These are phyloP conservation scores for Archocentrus centrarchus DNA, from an alignment of 2,113 vertebrate species.

Conservation along the genomic window DNA sequence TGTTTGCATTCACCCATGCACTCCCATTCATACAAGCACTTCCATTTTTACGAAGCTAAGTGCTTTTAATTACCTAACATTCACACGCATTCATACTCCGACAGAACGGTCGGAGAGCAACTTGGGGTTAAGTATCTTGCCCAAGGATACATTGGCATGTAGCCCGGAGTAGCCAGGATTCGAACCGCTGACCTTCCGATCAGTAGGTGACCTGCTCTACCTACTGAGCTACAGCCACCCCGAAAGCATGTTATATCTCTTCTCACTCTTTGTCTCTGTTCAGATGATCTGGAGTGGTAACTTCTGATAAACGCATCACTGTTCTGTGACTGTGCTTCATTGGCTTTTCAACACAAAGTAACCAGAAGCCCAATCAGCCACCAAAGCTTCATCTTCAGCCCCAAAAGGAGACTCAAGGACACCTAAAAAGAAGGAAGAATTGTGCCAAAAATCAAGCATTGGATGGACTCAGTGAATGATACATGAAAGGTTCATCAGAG, in stretches of 20 bases:
- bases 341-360: neutral
- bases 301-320: neutral
- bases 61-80: no score
- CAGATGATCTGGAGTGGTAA: constrained; percentile 27
- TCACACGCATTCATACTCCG: no score
- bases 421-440: fast-evolving
- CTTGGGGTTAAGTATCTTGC: no score
- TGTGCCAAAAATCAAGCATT: neutral
- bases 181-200: no score
- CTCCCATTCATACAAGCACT: no score
- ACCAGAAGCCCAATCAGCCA: fast-evolving
- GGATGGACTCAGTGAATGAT: neutral
- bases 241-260: neutral
- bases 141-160: no score
- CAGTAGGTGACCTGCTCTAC: no score
- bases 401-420: neutral
- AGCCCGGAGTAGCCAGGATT: no score
- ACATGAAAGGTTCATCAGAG: neutral
- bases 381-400: neutral
- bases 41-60: no score
- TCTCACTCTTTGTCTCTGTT: neutral
- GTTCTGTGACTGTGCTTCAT: neutral
- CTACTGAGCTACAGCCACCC: no score
- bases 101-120: no score
- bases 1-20: no score